These are phyloP conservation scores for Clusia tigrina DNA, from an alignment of 2,888 invertebrate genomes.

Conservation along the genomic window DNA sequence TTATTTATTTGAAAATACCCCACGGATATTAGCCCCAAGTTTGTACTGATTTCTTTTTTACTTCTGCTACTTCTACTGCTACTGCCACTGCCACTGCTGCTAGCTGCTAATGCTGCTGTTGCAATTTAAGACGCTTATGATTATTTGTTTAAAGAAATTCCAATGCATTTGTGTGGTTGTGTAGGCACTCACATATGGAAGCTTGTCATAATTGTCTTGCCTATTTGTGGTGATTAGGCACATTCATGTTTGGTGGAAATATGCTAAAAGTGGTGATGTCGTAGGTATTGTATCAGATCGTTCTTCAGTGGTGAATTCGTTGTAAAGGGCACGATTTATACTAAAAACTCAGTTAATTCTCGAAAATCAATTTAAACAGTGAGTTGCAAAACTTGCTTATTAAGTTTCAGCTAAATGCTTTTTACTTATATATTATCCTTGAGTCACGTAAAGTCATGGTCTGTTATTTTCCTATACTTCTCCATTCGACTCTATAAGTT, in stretches of 20 bases:
- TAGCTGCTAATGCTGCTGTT: slow-evolving; percentile 25
- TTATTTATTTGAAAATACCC: slow-evolving; percentile 25
- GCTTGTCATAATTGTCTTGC: neutral
- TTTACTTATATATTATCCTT: no score
- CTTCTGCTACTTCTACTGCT: slow-evolving; percentile 9
- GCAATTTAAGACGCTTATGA: slow-evolving; percentile 34
- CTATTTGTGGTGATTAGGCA: slow-evolving; percentile 25
- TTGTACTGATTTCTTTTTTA: slow-evolving; percentile 8
- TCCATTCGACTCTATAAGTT: no score
- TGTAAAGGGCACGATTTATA: no score
- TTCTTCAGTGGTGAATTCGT: no score
- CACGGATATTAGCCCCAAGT: slow-evolving; percentile 13
- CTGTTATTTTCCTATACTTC: no score
- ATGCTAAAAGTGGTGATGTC: neutral
- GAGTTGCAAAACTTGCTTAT: no score
- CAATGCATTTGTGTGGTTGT: slow-evolving; percentile 18
- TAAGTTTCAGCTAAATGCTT: no score
- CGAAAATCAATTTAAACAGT: no score
- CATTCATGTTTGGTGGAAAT: slow-evolving; percentile 25
- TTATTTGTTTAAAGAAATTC: slow-evolving; percentile 31
- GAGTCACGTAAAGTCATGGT: no score
- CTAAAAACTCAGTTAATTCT: no score
- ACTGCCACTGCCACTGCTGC: neutral
- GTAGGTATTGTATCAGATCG: no score
- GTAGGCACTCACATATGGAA: no score